Percentiles rank a stretch among this genome's conserved stretches.
These are phyloP conservation scores for Octonoba sinensis DNA, from an alignment of 2,888 invertebrate species.

Conservation along the genomic window DNA sequence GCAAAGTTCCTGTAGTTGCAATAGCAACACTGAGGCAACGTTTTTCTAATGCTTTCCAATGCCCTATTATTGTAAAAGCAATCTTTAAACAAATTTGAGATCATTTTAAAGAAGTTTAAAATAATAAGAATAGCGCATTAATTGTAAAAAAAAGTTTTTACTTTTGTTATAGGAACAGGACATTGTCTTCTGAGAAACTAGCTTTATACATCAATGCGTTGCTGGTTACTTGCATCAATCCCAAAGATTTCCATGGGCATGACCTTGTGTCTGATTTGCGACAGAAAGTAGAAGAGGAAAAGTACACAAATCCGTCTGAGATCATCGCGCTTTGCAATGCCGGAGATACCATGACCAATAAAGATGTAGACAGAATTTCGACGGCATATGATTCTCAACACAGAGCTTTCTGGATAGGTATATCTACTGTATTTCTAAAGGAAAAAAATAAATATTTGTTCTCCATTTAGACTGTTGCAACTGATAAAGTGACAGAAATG, in stretches of 20 bases:
- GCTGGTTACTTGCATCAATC: slow-evolving; percentile 7
- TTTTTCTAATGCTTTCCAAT: too few species aligned
- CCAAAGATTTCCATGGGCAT: slow-evolving; percentile 16
- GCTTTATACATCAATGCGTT: slow-evolving; percentile 4
- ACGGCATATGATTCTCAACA: slow-evolving; percentile 16
- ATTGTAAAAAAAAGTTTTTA: too few species aligned
- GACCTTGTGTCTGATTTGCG: slow-evolving; percentile 24
- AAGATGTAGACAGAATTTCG: slow-evolving; percentile 10
- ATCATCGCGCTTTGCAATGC: slow-evolving; percentile 39
- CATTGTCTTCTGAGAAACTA: neutral
- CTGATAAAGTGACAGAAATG: too few species aligned
- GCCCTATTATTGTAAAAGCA: too few species aligned
- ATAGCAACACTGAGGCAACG: too few species aligned
- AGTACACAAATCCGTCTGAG: slow-evolving; percentile 11
- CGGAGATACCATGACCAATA: slow-evolving; percentile 13
- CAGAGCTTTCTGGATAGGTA: slow-evolving; percentile 32
- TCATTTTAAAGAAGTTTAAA: too few species aligned
- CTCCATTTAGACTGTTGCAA: too few species aligned
- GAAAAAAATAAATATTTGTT: neutral
- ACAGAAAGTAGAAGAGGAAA: neutral
- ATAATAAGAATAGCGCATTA: too few species aligned
- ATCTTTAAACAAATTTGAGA: too few species aligned
- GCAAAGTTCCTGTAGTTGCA: too few species aligned
- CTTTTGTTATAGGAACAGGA: neutral
- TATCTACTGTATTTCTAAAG: neutral